Base-by-base conservation (phyloP, 2,888 invertebrate genomes). In the Adineta ricciae region DNA sequence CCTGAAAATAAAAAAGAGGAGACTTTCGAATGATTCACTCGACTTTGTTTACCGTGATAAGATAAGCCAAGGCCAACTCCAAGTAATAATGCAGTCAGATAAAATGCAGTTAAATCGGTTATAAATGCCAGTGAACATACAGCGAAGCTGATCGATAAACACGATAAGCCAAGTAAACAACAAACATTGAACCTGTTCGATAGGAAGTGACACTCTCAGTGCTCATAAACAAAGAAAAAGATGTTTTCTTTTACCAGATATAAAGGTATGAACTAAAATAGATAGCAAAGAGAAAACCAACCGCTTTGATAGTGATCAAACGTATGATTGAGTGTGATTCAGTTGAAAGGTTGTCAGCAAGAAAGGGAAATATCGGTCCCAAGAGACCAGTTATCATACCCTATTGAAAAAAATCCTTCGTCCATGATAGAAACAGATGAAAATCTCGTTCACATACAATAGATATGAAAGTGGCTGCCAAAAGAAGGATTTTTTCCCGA, bases 81-180 rank as follows among this genome's bases (percentile, higher is more conserved):
- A 41, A 78, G 78, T 78, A n/a, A 41, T n/a, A 78, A 41, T 78
- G 78, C 7, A 41, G 78, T 78, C n/a, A 78, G n/a, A 78, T 78
- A 78, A 41, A 78, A 78, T 78, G 78, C 32, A 24, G 78, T 41
- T 32, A 78, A 78, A 78, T 78, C 78, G 2, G n/a, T 78, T 24
- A 78, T 78, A 38, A 78, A 41, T 38, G 78, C 36, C 2, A 78
- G n/a, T 41, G 78, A 78, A 78, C 78, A 78, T 41, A 78, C 41
- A 41, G 41, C 41, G n/a, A 78, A 78, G 41, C 78, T 41, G 24
- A 78, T 78, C 16, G 78, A 78, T 78, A 78, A 41, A 78, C 78
- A 78, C 9, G 78, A 78, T 41, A 78, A 78, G n/a, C 78, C 78
- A 78, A 78, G 78, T 11, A 78, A 41, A 78, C 78, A 78, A 78